Conservation (phyloP, 1,140 invertebrate species). For the Pseudachorutes palmiensis region DNA sequence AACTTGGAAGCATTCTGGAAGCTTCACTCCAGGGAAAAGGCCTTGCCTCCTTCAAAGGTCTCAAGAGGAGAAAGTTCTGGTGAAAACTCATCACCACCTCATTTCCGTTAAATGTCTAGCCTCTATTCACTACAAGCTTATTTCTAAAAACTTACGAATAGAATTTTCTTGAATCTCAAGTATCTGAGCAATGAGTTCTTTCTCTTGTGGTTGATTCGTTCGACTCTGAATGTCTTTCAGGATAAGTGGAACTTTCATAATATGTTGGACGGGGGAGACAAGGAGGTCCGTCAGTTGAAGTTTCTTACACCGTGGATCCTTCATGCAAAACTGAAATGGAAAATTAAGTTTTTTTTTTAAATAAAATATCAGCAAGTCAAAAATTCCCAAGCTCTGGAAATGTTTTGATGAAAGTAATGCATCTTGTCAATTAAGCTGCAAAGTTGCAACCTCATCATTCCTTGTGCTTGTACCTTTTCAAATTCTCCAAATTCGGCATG, state of each 20-base stretch:
- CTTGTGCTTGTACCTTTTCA: too few relatives aligned
- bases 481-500: slow-evolving; percentile 55
- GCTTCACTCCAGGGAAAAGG: too few relatives aligned
- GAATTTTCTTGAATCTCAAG: slow-evolving; percentile 56
- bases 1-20: too few relatives aligned
- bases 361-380: not conserved
- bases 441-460: too few relatives aligned
- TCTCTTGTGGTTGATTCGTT: slow-evolving; percentile 51
- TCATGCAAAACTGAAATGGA: slow-evolving; percentile 50
- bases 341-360: slow-evolving; percentile 10
- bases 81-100: not conserved
- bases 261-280: slow-evolving; percentile 52
- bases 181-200: slow-evolving; percentile 49
- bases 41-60: too few relatives aligned
- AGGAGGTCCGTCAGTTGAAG: slow-evolving; percentile 58
- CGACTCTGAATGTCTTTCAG: slow-evolving; percentile 54
- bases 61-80: not conserved
- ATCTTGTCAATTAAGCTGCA: too few relatives aligned
- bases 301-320: slow-evolving; percentile 55
- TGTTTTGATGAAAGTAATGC: too few relatives aligned
- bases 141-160: slow-evolving; percentile 51
- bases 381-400: too few relatives aligned
- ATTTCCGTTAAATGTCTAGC: slow-evolving; percentile 1
- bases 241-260: slow-evolving; percentile 59
- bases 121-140: too few relatives aligned